These are phyloP conservation scores for Nothoprocta perdicaria DNA, from an alignment of 2,113 vertebrate genomes.

Conservation along the genomic window DNA sequence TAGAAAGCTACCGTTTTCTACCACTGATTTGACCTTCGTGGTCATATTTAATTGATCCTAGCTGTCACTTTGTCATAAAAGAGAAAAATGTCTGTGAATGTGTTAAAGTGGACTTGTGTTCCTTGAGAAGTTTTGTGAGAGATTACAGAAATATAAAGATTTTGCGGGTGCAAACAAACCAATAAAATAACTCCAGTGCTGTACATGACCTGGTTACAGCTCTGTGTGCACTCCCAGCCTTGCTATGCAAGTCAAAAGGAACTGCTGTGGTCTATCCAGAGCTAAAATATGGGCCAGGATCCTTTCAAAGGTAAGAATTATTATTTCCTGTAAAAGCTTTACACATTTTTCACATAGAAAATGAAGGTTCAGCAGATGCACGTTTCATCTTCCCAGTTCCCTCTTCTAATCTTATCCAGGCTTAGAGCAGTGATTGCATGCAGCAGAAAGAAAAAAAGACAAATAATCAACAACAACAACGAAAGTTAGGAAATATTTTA, in stretches of 20 bases:
- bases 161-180: not conserved
- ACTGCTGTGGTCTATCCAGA: not conserved
- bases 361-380: not conserved
- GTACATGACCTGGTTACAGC: not conserved
- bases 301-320: not conserved
- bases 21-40: not conserved
- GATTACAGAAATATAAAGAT: not conserved
- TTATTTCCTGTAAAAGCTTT: not conserved
- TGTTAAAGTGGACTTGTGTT: not conserved
- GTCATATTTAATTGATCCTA: not conserved
- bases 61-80: not conserved
- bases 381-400: not conserved
- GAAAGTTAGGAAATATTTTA: not conserved
- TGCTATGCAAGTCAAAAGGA: not conserved
- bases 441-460: not conserved
- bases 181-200: not conserved
- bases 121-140: not conserved
- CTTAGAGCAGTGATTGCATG: not conserved
- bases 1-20: not conserved
- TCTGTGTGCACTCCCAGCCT: not conserved
- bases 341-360: rapidly evolving
- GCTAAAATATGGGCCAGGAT: not conserved
- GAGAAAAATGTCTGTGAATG: not conserved
- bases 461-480: not conserved
- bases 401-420: not conserved